Conservation (phyloP, 1,140 invertebrate species). For the Heterodera carotae region DNA sequence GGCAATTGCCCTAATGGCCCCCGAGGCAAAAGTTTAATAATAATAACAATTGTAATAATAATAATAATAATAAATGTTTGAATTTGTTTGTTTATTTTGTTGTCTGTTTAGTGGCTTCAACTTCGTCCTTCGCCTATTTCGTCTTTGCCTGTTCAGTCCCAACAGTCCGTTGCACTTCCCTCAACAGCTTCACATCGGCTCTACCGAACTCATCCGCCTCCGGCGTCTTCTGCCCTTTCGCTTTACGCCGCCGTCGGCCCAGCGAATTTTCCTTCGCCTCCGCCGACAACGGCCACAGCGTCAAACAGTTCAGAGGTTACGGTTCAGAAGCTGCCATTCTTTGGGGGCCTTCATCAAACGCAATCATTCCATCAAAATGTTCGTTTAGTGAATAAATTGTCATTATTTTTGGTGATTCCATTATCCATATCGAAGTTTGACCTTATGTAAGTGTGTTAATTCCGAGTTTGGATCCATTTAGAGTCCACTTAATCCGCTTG, state of each 20-base stretch:
- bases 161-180: neutral
- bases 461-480: neutral
- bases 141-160: neutral
- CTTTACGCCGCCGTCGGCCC: neutral
- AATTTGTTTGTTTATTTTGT: too few relatives aligned
- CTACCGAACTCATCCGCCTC: neutral
- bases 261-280: neutral
- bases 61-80: too few relatives aligned
- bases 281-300: neutral
- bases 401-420: neutral
- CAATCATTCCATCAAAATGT: neutral
- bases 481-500: neutral
- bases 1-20: slow-evolving; percentile 87
- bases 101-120: slow-evolving; percentile 11
- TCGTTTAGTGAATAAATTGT: neutral
- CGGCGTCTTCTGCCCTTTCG: neutral
- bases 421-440: too few relatives aligned
- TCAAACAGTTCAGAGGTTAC: neutral
- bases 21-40: slow-evolving; percentile 39
- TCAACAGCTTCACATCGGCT: neutral
- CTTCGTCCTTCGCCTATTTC: neutral
- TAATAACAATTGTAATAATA: too few relatives aligned
- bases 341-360: neutral
- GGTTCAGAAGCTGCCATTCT: neutral
- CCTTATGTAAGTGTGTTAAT: too few relatives aligned